Evolutionary conservation across 2,888 invertebrate genomes (phyloP).

Genomic region (Lasius platythorax): DNA sequence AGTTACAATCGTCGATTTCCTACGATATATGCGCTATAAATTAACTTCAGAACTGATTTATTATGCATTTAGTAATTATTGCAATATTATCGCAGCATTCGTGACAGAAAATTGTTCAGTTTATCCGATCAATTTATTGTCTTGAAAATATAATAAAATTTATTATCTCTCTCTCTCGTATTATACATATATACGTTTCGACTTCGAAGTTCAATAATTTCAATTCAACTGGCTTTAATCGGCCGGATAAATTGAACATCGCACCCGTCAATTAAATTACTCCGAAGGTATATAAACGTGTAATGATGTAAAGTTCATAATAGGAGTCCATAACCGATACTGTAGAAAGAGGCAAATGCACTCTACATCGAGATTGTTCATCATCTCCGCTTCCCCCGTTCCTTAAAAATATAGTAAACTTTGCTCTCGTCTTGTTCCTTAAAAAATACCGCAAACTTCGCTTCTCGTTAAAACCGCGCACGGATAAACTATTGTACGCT

Average conservation of each 20-base stretch:
- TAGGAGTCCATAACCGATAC: conserved; percentile 10
- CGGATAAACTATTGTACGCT: conserved; percentile 5
- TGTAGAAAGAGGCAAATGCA: conserved; percentile 1
- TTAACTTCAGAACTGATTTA: conserved; percentile 8
- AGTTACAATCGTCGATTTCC: background rate
- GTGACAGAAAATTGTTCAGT: background rate
- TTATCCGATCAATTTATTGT: conserved; percentile 1
- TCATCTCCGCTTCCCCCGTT: background rate
- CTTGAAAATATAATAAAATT: conserved; percentile 1
- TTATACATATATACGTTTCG: background rate
- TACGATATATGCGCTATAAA: background rate
- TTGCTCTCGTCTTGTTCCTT: background rate
- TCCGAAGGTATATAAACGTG: conserved; percentile 15
- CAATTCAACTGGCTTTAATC: conserved; percentile 22
- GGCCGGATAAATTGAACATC: background rate
- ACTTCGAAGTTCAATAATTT: background rate
- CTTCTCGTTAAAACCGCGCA: conserved; percentile 20
- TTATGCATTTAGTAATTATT: conserved; percentile 33
- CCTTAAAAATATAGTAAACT: background rate
- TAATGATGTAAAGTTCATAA: conserved; percentile 23
- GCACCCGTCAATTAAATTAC: conserved; percentile 8
- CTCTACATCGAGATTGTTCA: background rate
- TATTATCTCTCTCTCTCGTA: background rate
- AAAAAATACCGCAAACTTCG: conserved; percentile 12
- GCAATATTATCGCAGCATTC: background rate